These are phyloP conservation scores for Eriosoma lanigerum DNA, from an alignment of 1,140 invertebrate species.

Conservation along the genomic window DNA sequence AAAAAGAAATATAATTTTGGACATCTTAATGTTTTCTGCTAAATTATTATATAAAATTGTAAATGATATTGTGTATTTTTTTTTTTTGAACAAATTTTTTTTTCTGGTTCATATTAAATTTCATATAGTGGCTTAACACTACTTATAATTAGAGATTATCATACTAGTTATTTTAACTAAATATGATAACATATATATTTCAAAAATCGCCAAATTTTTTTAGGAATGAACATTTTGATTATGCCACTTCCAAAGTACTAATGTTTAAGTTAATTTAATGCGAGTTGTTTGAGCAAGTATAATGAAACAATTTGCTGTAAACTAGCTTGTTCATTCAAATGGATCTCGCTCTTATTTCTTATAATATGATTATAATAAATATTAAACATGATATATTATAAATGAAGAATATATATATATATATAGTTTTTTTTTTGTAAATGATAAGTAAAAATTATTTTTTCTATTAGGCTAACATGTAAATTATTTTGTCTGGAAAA, in stretches of 20 bases:
- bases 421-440: constrained; percentile 32
- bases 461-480: constrained; percentile 45
- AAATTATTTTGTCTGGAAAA: constrained; percentile 48
- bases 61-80: constrained; percentile 45
- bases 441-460: constrained; percentile 29
- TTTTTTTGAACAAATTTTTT: constrained; percentile 41
- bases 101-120: not conserved
- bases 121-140: constrained; percentile 45
- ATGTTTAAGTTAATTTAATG: constrained; percentile 45
- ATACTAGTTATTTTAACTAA: constrained; percentile 27
- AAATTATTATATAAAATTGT: constrained; percentile 16
- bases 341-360: constrained; percentile 47
- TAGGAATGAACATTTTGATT: constrained; percentile 38
- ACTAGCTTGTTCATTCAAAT: constrained; percentile 37
- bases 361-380: constrained; percentile 39
- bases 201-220: constrained; percentile 30
- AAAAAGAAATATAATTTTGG: not conserved
- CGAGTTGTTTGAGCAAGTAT: constrained; percentile 35
- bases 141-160: constrained; percentile 40
- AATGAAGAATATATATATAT: constrained; percentile 19
- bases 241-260: constrained; percentile 48
- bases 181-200: constrained; percentile 27
- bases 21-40: not conserved
- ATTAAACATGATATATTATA: constrained; percentile 35
- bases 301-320: constrained; percentile 7